Base-by-base conservation (phyloP, 2,888 invertebrate species). In the Acanthosoma haemorrhoidale region DNA sequence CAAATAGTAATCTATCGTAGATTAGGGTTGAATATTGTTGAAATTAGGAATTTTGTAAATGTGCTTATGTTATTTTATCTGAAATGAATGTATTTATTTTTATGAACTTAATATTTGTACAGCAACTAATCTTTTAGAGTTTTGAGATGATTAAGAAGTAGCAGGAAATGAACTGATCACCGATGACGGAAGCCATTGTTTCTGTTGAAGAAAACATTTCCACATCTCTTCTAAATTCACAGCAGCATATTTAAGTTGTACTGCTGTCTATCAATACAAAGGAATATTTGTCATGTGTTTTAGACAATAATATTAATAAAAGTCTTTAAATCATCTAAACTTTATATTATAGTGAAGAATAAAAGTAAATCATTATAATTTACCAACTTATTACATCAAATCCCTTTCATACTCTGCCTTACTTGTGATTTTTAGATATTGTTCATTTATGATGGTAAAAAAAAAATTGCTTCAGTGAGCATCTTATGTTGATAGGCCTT, bases 31-130 rank as follows among this genome's bases (percentile, higher is more conserved):
- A 51, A 51, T 51, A 25, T 51, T 51, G 5, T 51, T 25, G 29
- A 25, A 51, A 25, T 51, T 51, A 51, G 29, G n/a, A 25, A 51
- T n/a, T 11, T 51, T 51, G 51, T 51, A 51, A 51, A 51, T 51
- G 21, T 51, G 13, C n/a, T 51, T 51, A 51, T n/a, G 29, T 51
- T 51, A 13, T 13, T 25, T n/a, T 25, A 51, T 4, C 25, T 25
- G 25, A 25, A 2, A 51, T 51, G 29, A 51, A 29, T 25, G 6
- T 51, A 51, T 51, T 51, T 51, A 51, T 51, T 51, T 51, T 51
- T 51, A 51, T 51, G 51, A 51, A 51, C n/a, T 25, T 51, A n/a
- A 43, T 25, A 51, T 51, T 51, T 51, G 51, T 51, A 51, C 3
- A 29, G 8, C n/a, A 13, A 51, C 29, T 51, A 18, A 13, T 51